Evolutionary conservation across 2,797 vertebrate genomes (phyloP), one percentile per base, ranked within the genome.

Genomic region (Sparidentex hasta): DNA sequence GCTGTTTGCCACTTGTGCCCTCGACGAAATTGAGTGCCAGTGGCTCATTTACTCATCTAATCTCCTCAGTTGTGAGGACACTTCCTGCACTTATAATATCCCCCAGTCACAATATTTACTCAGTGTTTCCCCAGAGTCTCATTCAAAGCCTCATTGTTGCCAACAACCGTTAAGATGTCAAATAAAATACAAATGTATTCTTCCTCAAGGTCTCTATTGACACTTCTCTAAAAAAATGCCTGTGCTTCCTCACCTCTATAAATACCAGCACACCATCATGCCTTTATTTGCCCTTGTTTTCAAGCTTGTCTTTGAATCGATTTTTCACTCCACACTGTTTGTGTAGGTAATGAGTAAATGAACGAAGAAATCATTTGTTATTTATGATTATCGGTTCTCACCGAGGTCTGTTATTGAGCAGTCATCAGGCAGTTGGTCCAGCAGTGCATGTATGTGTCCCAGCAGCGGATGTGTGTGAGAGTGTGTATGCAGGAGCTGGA

Each of bases 371-470:
- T 43, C 0, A 57, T 48, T 50, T 61, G 38, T 71, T 59, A 27
- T 59, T 52, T 14, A 9, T 64, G 11, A 18, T 51, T 3, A 43
- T 81, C 25, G 25, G 4, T 12, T 86, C 96, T 95, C 81, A 97
- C 97, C 97, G 0, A 97, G 96, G 68, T 98, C 96, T 3, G 95
- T 90, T 77, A 95, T 71, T 2, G 97, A 96, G 91, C 95, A 95
- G 72, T 96, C 94, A 33, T 95, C 91, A 3, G 95, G 91, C 92
- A 58, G 91, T 52, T 88, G 92, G 43, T 95, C 94, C 87, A 96
- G 90, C 87, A 95, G 90, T 64, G 83, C 3, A 75, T 82, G 20
- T 76, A 89, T 83, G 47, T 95, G 85, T 33, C 82, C 91, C 84
- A 96, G 85, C 78, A 94, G 92, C 25, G 80, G 5, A 87, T 90